Conservation (phyloP, 2,113 vertebrate species). For the Perca fluviatilis region DNA sequence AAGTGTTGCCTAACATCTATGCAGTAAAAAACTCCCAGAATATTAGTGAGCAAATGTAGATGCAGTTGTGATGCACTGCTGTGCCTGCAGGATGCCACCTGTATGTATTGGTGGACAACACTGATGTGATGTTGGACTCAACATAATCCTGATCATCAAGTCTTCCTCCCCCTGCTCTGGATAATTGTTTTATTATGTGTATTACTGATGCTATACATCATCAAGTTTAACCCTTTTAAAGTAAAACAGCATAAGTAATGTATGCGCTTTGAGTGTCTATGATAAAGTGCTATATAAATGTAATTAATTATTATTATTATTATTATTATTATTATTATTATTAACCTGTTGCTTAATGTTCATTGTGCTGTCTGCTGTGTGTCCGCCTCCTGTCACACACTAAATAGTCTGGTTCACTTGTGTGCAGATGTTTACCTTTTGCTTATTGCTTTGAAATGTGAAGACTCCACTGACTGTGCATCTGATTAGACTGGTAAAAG, state of each 20-base stretch:
- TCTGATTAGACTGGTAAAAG: constrained; percentile 16
- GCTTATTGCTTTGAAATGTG: constrained; percentile 15
- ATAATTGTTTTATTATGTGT: constrained; percentile 26
- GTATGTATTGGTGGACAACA: constrained; percentile 24
- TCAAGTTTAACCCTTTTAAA: not conserved
- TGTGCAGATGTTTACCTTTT: not conserved
- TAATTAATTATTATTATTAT: no score
- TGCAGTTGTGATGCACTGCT: not conserved
- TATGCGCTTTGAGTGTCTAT: not conserved
- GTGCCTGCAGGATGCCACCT: constrained; percentile 14
- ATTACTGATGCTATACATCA: not conserved
- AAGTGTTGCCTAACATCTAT: not conserved
- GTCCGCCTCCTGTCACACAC: not conserved
- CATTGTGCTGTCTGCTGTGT: not conserved
- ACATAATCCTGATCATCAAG: constrained; percentile 16
- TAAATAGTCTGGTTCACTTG: not conserved
- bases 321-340: no score
- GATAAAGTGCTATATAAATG: no score
- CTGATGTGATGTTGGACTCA: not conserved
- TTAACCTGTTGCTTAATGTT: not conserved
- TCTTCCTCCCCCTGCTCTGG: not conserved
- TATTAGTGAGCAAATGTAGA: not conserved
- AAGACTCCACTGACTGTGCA: constrained; percentile 10
- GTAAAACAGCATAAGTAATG: not conserved
- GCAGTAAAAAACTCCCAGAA: not conserved